These are phyloP conservation scores for Ceyx cyanopectus DNA, from an alignment of 2,113 vertebrate genomes.

Conservation along the genomic window DNA sequence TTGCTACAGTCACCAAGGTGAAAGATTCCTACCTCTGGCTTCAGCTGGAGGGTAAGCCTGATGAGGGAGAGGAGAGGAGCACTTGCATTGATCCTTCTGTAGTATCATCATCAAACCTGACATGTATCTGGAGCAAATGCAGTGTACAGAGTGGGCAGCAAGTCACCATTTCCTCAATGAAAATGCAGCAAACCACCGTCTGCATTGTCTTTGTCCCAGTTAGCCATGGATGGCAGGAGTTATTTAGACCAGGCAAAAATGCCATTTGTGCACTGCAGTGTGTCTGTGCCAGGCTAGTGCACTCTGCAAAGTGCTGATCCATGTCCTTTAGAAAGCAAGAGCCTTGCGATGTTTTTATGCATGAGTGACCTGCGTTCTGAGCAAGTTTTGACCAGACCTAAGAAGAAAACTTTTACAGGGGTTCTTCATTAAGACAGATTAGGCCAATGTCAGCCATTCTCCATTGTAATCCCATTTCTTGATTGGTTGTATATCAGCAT, in stretches of 20 bases:
- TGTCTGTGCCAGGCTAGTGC: neutral
- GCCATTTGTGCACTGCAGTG: neutral
- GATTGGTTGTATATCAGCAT: neutral
- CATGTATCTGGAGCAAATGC: neutral
- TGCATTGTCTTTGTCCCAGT: neutral
- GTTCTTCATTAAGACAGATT: neutral
- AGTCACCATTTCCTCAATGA: neutral
- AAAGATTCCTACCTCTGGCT: slow-evolving; percentile 94
- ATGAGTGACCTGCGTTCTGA: neutral
- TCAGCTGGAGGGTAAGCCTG: slow-evolving; percentile 88
- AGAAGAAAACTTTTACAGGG: neutral
- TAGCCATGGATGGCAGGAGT: neutral
- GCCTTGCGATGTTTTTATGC: neutral
- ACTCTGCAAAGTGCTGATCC: neutral
- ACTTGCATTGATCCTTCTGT: neutral
- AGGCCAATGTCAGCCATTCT: neutral
- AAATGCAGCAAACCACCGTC: neutral
- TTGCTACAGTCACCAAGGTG: slow-evolving; percentile 89
- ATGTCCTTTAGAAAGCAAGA: neutral
- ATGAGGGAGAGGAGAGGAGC: neutral
- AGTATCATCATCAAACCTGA: neutral
- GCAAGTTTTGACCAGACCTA: neutral
- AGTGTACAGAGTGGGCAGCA: neutral
- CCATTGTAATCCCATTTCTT: slow-evolving; percentile 11
- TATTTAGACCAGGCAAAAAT: neutral